Conservation (phyloP, 2,797 vertebrate species). For the Chaetodon trifasciatus region DNA sequence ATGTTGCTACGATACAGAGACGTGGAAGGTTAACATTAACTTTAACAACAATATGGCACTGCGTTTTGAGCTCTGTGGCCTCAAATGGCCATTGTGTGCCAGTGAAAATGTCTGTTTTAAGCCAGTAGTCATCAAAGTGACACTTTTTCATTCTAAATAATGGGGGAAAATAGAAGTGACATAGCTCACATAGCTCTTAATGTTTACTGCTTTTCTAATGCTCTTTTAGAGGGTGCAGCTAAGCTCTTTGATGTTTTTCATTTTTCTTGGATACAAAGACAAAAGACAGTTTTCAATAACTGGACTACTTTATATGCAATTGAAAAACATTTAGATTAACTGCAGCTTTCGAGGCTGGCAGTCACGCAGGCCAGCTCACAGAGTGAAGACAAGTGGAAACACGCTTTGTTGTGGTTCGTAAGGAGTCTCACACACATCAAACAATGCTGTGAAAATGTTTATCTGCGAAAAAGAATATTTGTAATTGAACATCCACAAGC, state of each 20-base stretch:
- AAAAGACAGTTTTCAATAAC: constrained; percentile 9
- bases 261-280: neutral
- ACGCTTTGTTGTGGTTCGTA: neutral
- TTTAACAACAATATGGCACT: constrained; percentile 55
- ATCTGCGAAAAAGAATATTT: neutral
- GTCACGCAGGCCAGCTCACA: neutral
- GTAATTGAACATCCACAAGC: neutral
- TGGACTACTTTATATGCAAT: neutral
- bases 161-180: neutral
- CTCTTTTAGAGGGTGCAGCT: constrained; percentile 5
- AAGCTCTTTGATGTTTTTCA: constrained; percentile 7
- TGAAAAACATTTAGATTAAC: neutral
- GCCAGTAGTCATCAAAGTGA: neutral
- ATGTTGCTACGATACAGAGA: constrained; percentile 75
- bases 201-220: neutral
- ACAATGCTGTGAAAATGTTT: neutral
- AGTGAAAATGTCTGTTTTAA: neutral
- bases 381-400: neutral
- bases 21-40: constrained; percentile 62
- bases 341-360: constrained; percentile 4
- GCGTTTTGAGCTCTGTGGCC: constrained; percentile 21
- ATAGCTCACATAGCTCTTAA: neutral
- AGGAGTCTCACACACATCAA: neutral
- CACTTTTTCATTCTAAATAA: neutral
- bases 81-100: constrained; percentile 30